Base-by-base conservation (phyloP, 2,113 vertebrate species). In the Paedocypris sp. region DNA sequence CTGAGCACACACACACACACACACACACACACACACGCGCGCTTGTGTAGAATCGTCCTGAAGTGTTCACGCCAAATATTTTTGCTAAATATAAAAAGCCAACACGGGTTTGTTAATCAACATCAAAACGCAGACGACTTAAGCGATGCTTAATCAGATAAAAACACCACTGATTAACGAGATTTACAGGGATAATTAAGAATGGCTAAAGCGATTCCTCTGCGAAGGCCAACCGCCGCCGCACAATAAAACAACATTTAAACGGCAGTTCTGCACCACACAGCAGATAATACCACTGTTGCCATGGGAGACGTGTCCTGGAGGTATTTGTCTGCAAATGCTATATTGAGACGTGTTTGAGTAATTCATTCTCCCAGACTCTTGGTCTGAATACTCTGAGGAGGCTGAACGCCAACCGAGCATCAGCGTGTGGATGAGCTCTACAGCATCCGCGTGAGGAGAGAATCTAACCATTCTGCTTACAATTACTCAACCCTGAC, bases 1-100 rank as follows among this genome's bases (percentile, higher is more conserved):
- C 70, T 69, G 66, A 66, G 66, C 69, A 68, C 59, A 71, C 54
- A 64, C 49, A 51, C 38, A 67, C 45, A 45, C 48, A 67, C 52
- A 61, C 5, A 56, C 13, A 19, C 20, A 46, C 6, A 25, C 31
- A 48, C 15, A 28, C 7, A 3, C 9, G 47, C n/a, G n/a, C n/a
- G n/a, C n/a, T n/a, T n/a, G n/a, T n/a, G n/a, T n/a, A n/a, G n/a
- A n/a, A n/a, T n/a, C n/a, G n/a, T n/a, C n/a, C n/a, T n/a, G n/a
- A n/a, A n/a, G n/a, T n/a, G n/a, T n/a, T n/a, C n/a, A n/a, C n/a
- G n/a, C n/a, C n/a, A n/a, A n/a, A n/a, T n/a, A n/a, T n/a, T n/a
- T n/a, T n/a, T n/a, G n/a, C n/a, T n/a, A n/a, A n/a, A n/a, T n/a
- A n/a, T n/a, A n/a, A n/a, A n/a, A n/a, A n/a, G n/a, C n/a, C n/a